These are phyloP conservation scores for Dryomyza anilis DNA, from an alignment of 2,888 invertebrate species.

Conservation along the genomic window DNA sequence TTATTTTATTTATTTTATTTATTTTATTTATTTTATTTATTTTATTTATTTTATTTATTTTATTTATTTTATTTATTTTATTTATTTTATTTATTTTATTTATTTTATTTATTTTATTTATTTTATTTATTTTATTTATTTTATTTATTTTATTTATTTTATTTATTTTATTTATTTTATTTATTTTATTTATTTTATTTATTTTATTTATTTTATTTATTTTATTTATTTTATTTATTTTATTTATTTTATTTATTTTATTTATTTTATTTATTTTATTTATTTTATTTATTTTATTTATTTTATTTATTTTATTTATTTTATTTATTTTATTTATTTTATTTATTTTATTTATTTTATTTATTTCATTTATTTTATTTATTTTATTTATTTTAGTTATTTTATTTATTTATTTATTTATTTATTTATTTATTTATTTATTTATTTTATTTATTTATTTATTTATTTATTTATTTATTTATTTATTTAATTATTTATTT, in stretches of 20 bases:
- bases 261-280: not conserved
- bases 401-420: not conserved
- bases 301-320: not conserved
- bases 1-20: not conserved
- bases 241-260: not conserved
- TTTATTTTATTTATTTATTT: not conserved
- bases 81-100: not conserved
- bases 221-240: not conserved
- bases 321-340: not conserved
- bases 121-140: not conserved
- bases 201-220: not conserved
- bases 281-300: not conserved
- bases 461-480: not conserved
- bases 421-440: not conserved
- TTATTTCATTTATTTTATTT: too few relatives aligned
- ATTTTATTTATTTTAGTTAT: too few relatives aligned
- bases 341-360: not conserved
- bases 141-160: not conserved
- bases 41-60: not conserved
- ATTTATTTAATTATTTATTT: not conserved
- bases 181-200: not conserved
- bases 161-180: not conserved
- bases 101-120: not conserved
- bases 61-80: not conserved
- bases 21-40: not conserved